A percentile compares a stretch with the other conserved stretches of the same genome.
phyloP scores from a whole-genome alignment of 2,113 vertebrate species.

The Elachura formosa region DNA sequence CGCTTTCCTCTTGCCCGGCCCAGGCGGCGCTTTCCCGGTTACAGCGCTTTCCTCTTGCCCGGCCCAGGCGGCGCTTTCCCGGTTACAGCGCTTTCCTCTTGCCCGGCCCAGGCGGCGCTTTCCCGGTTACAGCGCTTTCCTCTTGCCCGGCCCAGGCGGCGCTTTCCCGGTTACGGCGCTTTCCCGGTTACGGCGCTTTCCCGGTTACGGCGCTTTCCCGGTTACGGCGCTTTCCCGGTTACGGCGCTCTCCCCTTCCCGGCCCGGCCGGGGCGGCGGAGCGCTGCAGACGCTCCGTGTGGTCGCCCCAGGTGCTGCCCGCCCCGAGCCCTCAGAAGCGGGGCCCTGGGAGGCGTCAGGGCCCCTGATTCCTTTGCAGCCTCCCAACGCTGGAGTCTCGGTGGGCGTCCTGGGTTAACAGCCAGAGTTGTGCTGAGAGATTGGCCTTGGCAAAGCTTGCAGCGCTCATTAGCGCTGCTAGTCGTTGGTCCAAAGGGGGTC shows the following conservation, averaged over 20 bases:
- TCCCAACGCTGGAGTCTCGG: rapidly evolving
- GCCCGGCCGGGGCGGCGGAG: not conserved
- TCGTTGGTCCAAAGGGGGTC: not conserved
- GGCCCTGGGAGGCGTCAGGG: rapidly evolving
- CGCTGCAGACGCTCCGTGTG: rapidly evolving
- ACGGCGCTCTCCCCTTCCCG: too few species aligned
- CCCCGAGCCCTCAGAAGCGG: rapidly evolving
- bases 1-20: not conserved
- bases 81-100: too few species aligned
- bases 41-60: too few species aligned
- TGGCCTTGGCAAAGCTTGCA: not conserved
- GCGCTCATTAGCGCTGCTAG: rapidly evolving
- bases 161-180: too few species aligned
- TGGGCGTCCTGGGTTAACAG: rapidly evolving
- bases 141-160: not conserved
- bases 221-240: too few species aligned
- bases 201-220: too few species aligned
- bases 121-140: too few species aligned
- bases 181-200: too few species aligned
- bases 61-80: not conserved
- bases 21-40: too few species aligned
- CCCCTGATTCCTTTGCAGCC: rapidly evolving
- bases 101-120: not conserved
- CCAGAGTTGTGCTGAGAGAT: rapidly evolving
- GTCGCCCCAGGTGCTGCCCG: not conserved